phyloP scores from a whole-genome alignment of 2,113 vertebrate genomes.

The Lophochroa leadbeateri region DNA sequence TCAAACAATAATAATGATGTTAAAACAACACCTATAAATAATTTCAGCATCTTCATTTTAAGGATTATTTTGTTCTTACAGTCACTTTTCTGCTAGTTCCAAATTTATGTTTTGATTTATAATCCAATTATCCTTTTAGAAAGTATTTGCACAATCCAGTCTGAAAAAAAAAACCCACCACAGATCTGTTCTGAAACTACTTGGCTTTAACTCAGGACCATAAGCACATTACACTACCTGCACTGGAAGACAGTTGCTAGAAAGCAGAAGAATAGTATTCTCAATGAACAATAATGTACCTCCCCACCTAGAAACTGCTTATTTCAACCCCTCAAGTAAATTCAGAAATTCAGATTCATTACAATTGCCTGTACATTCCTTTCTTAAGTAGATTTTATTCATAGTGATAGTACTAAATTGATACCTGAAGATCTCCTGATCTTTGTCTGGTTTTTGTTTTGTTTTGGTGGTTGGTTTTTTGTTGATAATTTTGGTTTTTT shows the following conservation, averaged over 20 bases:
- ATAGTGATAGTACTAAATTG: background rate
- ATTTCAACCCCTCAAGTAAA: background rate
- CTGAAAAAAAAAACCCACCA: background rate
- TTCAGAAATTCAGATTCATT: background rate
- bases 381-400: background rate
- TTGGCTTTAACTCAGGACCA: background rate
- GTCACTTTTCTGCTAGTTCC: background rate
- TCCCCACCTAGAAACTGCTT: background rate
- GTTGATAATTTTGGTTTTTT: background rate
- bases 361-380: background rate
- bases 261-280: background rate
- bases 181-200: background rate
- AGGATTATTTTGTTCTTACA: background rate
- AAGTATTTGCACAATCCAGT: background rate
- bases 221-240: background rate
- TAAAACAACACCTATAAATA: background rate
- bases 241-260: background rate
- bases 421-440: background rate
- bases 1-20: background rate
- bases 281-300: background rate
- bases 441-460: background rate
- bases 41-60: background rate
- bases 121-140: background rate
- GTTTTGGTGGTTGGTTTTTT: background rate
- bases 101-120: background rate